A percentile compares a stretch with the other conserved stretches of the same genome.
Evolutionary conservation across 92 coral and sea anemone genomes (phyloP).

Genomic region (Porites evermanni): DNA sequence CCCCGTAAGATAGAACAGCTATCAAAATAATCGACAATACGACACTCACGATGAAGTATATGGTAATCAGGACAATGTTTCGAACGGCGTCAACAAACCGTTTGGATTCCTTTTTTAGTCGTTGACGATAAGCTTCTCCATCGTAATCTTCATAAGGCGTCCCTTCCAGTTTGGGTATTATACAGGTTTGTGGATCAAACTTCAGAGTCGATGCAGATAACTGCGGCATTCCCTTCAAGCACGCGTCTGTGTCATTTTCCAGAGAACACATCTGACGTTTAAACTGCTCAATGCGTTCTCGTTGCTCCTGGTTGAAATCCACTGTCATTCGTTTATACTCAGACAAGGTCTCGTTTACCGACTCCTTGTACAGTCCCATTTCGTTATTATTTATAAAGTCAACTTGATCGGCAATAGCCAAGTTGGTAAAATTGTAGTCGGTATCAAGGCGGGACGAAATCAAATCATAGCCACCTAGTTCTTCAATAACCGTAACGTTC

Average conservation of each 20-base stretch:
- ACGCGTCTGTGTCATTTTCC: conserved; percentile 26
- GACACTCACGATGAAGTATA: conserved; percentile 66
- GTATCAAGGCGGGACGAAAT: conserved; percentile 75
- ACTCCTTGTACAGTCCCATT: conserved; percentile 67
- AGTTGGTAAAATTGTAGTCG: conserved; percentile 71
- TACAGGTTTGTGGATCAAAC: conserved; percentile 66
- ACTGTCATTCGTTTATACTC: conserved; percentile 55
- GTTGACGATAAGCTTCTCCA: conserved; percentile 63
- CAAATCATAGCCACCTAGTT: conserved; percentile 73
- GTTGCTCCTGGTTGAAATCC: conserved; percentile 68
- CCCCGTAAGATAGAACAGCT: conserved; percentile 37
- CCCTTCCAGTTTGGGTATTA: conserved; percentile 61
- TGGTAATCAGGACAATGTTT: conserved; percentile 70
- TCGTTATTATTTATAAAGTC: conserved; percentile 75
- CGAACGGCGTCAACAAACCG: conserved; percentile 81
- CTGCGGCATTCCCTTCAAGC: conserved; percentile 26
- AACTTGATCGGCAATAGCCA: conserved; percentile 74
- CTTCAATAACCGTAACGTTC: conserved; percentile 82
- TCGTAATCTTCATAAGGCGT: conserved; percentile 62
- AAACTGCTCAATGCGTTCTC: conserved; percentile 52
- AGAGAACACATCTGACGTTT: conserved; percentile 65
- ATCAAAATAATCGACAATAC: conserved; percentile 34
- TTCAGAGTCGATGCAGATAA: conserved; percentile 37
- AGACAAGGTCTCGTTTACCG: conserved; percentile 46
- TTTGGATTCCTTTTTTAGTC: conserved; percentile 76